These are phyloP conservation scores for Solen grandis DNA, from an alignment of 1,140 invertebrate species.

Conservation along the genomic window DNA sequence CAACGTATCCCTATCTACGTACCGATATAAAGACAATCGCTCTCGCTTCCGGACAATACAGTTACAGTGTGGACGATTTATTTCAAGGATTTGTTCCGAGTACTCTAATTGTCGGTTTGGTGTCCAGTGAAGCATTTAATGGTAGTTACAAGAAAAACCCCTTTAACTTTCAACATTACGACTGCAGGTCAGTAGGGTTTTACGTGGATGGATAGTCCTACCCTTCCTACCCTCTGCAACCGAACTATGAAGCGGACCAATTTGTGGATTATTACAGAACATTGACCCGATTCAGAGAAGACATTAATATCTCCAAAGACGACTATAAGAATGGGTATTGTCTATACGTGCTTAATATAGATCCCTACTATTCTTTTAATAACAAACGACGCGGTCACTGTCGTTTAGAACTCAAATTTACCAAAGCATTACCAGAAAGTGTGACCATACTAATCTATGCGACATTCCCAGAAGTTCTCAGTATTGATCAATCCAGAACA, in stretches of 20 bases:
- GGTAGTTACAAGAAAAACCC: background rate
- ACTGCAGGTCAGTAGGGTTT: constrained; percentile 41
- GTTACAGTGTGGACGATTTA: constrained; percentile 12
- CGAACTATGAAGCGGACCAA: background rate
- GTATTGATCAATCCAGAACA: background rate
- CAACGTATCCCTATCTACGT: background rate
- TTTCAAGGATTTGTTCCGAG: constrained; percentile 13
- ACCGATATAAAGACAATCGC: background rate
- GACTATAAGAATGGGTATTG: constrained; percentile 2
- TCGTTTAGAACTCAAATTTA: constrained; percentile 9
- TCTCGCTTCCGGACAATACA: constrained; percentile 5
- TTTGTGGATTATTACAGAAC: constrained; percentile 29
- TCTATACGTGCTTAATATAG: constrained; percentile 15
- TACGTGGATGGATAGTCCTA: constrained; percentile 53
- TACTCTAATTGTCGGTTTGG: constrained; percentile 12
- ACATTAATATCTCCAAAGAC: background rate
- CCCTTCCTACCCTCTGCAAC: constrained; percentile 21
- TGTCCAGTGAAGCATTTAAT: constrained; percentile 25
- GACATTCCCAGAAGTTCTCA: background rate
- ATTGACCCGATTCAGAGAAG: background rate
- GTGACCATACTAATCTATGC: constrained; percentile 11
- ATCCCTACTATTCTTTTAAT: background rate
- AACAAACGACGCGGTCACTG: background rate
- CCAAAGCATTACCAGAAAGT: constrained; percentile 7
- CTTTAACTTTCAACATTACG: no score